A percentile compares a stretch with the other conserved stretches of the same genome.
phyloP scores from a whole-genome alignment of 30 jellyfish, hydroid and myxozoan genomes.

The Rhopilema esculentum region DNA sequence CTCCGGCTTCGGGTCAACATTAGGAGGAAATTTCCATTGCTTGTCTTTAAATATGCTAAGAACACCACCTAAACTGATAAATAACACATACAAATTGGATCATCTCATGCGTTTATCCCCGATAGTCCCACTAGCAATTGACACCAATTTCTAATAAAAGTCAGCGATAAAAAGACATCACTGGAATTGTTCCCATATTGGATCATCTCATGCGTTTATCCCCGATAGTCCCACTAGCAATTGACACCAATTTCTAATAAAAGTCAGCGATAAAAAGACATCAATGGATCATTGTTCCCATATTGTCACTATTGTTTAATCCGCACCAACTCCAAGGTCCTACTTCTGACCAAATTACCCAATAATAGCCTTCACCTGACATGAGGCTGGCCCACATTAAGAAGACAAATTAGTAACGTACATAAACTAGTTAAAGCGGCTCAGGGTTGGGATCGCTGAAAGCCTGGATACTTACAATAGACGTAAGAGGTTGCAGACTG shows the following conservation, averaged over 20 bases:
- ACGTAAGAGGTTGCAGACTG: too few species aligned
- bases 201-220: not conserved
- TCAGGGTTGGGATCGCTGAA: not conserved
- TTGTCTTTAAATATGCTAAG: not conserved
- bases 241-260: not conserved
- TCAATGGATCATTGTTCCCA: not conserved
- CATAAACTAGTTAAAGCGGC: not conserved
- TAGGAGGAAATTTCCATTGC: conserved; percentile 8
- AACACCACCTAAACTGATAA: not conserved
- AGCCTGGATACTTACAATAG: not conserved
- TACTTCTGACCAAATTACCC: not conserved
- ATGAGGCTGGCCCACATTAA: not conserved
- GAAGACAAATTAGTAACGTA: not conserved
- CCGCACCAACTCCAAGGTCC: not conserved
- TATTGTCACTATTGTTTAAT: not conserved
- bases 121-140: not conserved
- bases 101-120: not conserved
- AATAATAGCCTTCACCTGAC: not conserved
- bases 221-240: not conserved
- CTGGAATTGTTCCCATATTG: not conserved
- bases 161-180: not conserved
- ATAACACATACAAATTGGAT: not conserved
- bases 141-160: not conserved
- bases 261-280: not conserved
- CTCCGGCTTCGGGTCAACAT: conserved; percentile 58